Percentiles rank a stretch among this genome's conserved stretches.
These are phyloP conservation scores for Amphiprion percula DNA, from an alignment of 2,113 vertebrate genomes.

Conservation along the genomic window DNA sequence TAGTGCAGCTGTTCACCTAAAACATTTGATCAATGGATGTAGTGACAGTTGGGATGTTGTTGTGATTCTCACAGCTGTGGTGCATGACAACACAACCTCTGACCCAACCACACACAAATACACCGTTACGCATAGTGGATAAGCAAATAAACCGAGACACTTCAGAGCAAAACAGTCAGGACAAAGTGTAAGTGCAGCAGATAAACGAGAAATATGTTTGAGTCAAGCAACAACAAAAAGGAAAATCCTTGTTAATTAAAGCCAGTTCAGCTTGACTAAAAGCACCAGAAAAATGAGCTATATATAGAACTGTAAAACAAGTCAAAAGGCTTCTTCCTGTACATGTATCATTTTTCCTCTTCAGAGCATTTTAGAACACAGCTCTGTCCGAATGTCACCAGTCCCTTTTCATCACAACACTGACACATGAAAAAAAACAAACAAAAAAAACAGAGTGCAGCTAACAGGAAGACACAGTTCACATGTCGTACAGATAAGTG, in stretches of 20 bases:
- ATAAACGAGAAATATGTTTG: neutral
- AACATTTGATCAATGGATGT: slow-evolving; percentile 48
- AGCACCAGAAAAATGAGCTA: neutral
- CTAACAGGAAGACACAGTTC: slow-evolving; percentile 59
- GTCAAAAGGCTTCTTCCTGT: slow-evolving; percentile 17
- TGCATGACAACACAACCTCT: slow-evolving; percentile 7
- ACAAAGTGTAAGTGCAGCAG: neutral
- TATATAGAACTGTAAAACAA: neutral
- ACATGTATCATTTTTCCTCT: neutral
- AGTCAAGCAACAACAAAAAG: neutral
- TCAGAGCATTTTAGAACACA: slow-evolving; percentile 1
- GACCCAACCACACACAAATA: neutral
- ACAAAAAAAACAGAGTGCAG: neutral
- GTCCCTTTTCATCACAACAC: slow-evolving; percentile 4
- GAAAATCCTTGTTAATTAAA: neutral
- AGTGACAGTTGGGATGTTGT: slow-evolving; percentile 56
- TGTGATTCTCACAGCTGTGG: slow-evolving; percentile 17
- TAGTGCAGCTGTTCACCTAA: slow-evolving; percentile 68
- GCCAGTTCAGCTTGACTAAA: neutral
- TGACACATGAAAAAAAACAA: neutral
- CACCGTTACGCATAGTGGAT: neutral
- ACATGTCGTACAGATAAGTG: slow-evolving; percentile 53
- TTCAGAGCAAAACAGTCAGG: neutral
- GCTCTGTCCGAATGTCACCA: neutral
- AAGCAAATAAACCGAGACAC: neutral